Evolutionary conservation across 2,888 invertebrate genomes (phyloP).

Genomic region (Philopedon plagiatum): DNA sequence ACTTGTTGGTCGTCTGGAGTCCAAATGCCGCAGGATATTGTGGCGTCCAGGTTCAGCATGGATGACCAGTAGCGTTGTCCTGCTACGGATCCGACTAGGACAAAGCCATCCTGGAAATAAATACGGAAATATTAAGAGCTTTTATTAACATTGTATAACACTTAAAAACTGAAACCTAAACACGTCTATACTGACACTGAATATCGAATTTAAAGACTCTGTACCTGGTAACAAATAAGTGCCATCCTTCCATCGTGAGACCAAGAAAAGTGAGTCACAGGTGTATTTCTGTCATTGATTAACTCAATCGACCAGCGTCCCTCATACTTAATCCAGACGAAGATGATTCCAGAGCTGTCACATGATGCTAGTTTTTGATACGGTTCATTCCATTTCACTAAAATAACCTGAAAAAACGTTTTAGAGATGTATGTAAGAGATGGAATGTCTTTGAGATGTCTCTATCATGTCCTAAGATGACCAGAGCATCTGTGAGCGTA

Average conservation of each 20-base stretch:
- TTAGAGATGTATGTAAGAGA: too few species aligned
- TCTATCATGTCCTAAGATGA: too few species aligned
- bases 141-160: not conserved
- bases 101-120: constrained; percentile 95
- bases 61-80: constrained; percentile 99
- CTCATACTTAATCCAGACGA: constrained; percentile 99
- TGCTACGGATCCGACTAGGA: constrained; percentile 96
- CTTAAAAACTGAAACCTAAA: too few species aligned
- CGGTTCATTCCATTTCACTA: constrained; percentile 98
- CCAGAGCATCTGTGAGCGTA: too few species aligned
- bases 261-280: constrained; percentile 98
- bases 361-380: constrained; percentile 98
- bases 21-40: constrained; percentile 98
- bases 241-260: constrained; percentile 99
- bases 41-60: constrained; percentile 93
- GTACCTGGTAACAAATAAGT: constrained; percentile 94
- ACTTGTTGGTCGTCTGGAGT: constrained; percentile 98
- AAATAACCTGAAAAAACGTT: constrained; percentile 86
- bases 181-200: too few species aligned
- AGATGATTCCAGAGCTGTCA: constrained; percentile 97
- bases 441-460: too few species aligned
- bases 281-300: constrained; percentile 97
- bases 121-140: too few species aligned
- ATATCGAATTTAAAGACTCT: too few species aligned
- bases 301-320: constrained; percentile 99